Conservation (phyloP, 2,888 invertebrate species). For the Cataglyphis cursor region DNA sequence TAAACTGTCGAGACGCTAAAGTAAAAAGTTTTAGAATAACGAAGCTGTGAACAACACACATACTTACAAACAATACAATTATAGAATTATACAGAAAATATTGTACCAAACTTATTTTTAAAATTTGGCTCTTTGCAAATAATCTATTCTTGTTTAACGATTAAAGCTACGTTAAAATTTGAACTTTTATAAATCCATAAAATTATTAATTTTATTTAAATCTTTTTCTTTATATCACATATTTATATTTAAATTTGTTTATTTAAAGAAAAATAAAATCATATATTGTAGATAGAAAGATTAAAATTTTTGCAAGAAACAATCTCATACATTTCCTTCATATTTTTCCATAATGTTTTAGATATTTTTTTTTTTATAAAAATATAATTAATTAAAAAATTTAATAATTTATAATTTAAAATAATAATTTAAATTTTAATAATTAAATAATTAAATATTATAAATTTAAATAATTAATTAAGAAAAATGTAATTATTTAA, state of each 20-base stretch:
- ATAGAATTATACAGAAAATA: neutral
- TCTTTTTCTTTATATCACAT: neutral
- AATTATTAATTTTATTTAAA: neutral
- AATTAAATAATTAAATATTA: too few species aligned
- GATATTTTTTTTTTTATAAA: too few species aligned
- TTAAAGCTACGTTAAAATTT: neutral
- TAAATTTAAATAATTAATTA: too few species aligned
- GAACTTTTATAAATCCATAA: neutral
- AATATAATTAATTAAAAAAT: too few species aligned
- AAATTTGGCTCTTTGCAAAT: neutral
- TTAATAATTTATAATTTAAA: too few species aligned
- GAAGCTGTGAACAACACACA: neutral
- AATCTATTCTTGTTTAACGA: neutral
- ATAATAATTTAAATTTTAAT: too few species aligned
- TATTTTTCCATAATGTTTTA: neutral
- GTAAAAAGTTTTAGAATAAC: slow-evolving; percentile 3
- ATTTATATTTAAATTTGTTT: neutral
- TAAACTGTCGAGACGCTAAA: slow-evolving; percentile 21
- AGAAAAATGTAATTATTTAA: neutral
- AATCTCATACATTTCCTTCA: neutral
- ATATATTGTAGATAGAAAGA: neutral
- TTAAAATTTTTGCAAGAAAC: neutral
- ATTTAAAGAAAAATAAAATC: neutral
- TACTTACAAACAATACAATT: neutral
- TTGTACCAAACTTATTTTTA: slow-evolving; percentile 1